These are phyloP conservation scores for Hoplias malabaricus DNA, from an alignment of 2,113 vertebrate species.

Conservation along the genomic window DNA sequence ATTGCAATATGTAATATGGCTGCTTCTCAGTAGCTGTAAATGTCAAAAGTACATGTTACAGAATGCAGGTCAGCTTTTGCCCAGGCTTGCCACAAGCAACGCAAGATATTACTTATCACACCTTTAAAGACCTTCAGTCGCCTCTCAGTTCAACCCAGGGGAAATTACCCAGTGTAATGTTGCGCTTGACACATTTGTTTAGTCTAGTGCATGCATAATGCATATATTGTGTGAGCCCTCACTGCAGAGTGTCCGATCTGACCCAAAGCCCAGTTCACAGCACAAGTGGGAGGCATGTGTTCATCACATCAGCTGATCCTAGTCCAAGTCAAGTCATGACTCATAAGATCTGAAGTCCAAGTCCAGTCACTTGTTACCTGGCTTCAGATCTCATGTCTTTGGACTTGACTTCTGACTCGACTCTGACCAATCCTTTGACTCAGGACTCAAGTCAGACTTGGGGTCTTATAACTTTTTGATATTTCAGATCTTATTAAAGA, in stretches of 20 bases:
- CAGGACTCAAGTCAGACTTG: too few relatives aligned
- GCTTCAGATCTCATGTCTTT: too few relatives aligned
- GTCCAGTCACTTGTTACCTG: too few relatives aligned
- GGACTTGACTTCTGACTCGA: too few relatives aligned
- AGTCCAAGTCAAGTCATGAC: conserved; percentile 52
- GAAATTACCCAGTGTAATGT: conserved; percentile 74
- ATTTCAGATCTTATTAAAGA: too few relatives aligned
- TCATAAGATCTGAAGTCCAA: conserved; percentile 20
- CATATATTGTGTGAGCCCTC: conserved; percentile 71
- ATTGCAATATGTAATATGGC: too few relatives aligned
- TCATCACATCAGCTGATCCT: conserved; percentile 65
- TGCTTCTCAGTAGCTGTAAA: background rate
- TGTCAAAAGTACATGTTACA: background rate
- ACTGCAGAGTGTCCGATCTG: conserved; percentile 63
- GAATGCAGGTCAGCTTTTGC: conserved; percentile 41
- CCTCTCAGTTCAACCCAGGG: conserved; percentile 53
- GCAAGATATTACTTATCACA: conserved; percentile 42
- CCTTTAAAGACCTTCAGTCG: background rate
- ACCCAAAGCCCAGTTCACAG: conserved; percentile 64
- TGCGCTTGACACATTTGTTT: conserved; percentile 59
- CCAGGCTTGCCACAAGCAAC: conserved; percentile 27
- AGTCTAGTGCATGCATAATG: conserved; percentile 72
- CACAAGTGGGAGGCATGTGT: conserved; percentile 75
- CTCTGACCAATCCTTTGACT: too few relatives aligned
- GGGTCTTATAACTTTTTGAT: too few relatives aligned